Base-by-base conservation (phyloP, 1,140 invertebrate genomes). In the Pinna nobilis region DNA sequence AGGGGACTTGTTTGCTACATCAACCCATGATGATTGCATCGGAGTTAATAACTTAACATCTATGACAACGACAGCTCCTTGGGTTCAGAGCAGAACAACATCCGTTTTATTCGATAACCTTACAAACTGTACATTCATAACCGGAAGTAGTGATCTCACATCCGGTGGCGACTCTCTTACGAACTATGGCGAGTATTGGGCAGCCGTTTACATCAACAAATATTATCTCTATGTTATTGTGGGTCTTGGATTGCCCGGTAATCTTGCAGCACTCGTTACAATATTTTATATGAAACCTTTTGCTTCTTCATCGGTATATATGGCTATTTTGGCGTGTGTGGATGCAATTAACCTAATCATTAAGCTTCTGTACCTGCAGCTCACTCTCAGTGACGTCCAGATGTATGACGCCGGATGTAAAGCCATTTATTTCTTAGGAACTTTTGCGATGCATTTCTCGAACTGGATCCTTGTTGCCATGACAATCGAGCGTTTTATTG, bases 401-500 rank as follows among this genome's bases (percentile, higher is more conserved):
- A 47, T 84, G 11, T 79, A 66, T 13, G 71, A 78, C 39, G 20
- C 4, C 9, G 68, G 75, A 1, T 86, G 84, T 41, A 71, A 76
- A 63, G 18, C 75, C 11, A 65, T 86, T 20, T 73, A 71, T 30
- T 79, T 79, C 51, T 35, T 79, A 6, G 84, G 84, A 35, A 80
- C 71, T 32, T 76, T 77, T 33, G 69, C 71, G 5, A 70, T 75
- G 65, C 80, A 79, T 41, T 83, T 81, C 53, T 70, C 82, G 18
- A 86, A 84, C 61, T 86, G 84, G 84, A 53, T 86, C 18, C 73
- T 86, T 1, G 84, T 86, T 15, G 72, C 77, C 50, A 84, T 86
- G 82, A 82, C 84, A 4, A 53, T 81, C 3, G 84, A 86, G 65
- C 70, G 84, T 2, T 86, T 82, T 55, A 70, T 84, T 11, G 84